phyloP scores from a whole-genome alignment of 2,888 invertebrate species.

The Anoncus sp. region DNA sequence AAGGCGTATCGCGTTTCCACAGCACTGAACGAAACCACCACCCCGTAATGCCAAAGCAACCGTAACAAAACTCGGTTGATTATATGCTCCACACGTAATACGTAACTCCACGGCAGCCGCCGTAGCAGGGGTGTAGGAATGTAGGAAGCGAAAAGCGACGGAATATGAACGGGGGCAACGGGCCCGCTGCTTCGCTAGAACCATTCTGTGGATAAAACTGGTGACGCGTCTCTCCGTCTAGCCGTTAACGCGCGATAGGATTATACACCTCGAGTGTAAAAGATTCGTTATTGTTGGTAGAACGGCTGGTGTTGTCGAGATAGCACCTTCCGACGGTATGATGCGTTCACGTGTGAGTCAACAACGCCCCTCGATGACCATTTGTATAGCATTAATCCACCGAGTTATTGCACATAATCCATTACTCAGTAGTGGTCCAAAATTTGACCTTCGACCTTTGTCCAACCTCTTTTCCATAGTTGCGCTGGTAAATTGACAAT shows the following conservation, averaged over 20 bases:
- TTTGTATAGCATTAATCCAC: slow-evolving; percentile 10
- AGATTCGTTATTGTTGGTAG: slow-evolving; percentile 60
- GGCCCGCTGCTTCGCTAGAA: slow-evolving; percentile 5
- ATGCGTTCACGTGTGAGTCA: slow-evolving; percentile 5
- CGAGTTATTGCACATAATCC: slow-evolving; percentile 31
- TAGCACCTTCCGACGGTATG: slow-evolving; percentile 39
- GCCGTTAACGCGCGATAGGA: slow-evolving; percentile 59
- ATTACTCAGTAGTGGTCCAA: slow-evolving; percentile 14
- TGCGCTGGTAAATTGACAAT: slow-evolving; percentile 30
- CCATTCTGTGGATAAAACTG: slow-evolving; percentile 47
- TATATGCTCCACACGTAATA: slow-evolving; percentile 41
- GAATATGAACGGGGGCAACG: slow-evolving; percentile 15
- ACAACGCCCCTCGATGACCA: slow-evolving; percentile 5
- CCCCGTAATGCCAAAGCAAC: slow-evolving; percentile 69
- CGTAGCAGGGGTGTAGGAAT: slow-evolving; percentile 13
- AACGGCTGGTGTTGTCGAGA: slow-evolving; percentile 51
- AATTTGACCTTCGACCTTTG: slow-evolving; percentile 13
- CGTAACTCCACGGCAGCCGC: slow-evolving; percentile 31
- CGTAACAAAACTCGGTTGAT: slow-evolving; percentile 71
- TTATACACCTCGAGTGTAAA: slow-evolving; percentile 61
- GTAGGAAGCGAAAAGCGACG: slow-evolving; percentile 37
- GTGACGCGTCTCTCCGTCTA: slow-evolving; percentile 33
- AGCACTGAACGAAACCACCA: slow-evolving; percentile 74
- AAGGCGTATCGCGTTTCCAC: slow-evolving; percentile 80
- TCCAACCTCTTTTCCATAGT: slow-evolving; percentile 23